Evolutionary conservation across 2,888 invertebrate species (phyloP).

Genomic region (Aporophyla lueneburgensis): DNA sequence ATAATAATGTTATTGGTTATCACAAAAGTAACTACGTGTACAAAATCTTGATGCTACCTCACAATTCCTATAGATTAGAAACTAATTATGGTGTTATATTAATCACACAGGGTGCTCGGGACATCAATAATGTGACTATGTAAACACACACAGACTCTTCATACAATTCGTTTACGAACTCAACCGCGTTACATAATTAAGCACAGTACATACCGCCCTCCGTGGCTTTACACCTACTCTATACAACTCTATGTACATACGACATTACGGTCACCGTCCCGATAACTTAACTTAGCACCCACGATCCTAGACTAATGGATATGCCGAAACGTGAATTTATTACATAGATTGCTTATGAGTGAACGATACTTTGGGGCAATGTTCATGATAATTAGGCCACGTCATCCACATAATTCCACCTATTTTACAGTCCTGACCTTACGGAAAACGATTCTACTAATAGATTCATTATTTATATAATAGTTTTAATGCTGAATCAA

Average conservation of each 20-base stretch:
- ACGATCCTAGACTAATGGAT: constrained; percentile 81
- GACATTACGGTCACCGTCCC: constrained; percentile 72
- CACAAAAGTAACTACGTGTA: constrained; percentile 44
- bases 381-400: constrained; percentile 73
- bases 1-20: constrained; percentile 27
- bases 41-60: constrained; percentile 50
- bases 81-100: constrained; percentile 35
- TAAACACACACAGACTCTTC: constrained; percentile 68
- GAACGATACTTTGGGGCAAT: constrained; percentile 74
- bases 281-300: constrained; percentile 83
- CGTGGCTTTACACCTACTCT: constrained; percentile 73
- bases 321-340: constrained; percentile 77
- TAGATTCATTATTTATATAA: constrained; percentile 52
- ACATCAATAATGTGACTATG: constrained; percentile 79
- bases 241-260: constrained; percentile 80
- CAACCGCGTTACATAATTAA: constrained; percentile 68
- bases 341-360: constrained; percentile 69
- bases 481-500: constrained; percentile 57
- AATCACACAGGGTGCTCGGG: constrained; percentile 52
- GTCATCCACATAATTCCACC: constrained; percentile 33
- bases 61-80: constrained; percentile 35
- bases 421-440: constrained; percentile 44
- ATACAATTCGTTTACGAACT: constrained; percentile 79
- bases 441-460: constrained; percentile 33
- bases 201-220: constrained; percentile 57